Evolutionary conservation across 1,140 invertebrate genomes (phyloP), one percentile per base, ranked within the genome.

Genomic region (Drosophila seguyi): DNA sequence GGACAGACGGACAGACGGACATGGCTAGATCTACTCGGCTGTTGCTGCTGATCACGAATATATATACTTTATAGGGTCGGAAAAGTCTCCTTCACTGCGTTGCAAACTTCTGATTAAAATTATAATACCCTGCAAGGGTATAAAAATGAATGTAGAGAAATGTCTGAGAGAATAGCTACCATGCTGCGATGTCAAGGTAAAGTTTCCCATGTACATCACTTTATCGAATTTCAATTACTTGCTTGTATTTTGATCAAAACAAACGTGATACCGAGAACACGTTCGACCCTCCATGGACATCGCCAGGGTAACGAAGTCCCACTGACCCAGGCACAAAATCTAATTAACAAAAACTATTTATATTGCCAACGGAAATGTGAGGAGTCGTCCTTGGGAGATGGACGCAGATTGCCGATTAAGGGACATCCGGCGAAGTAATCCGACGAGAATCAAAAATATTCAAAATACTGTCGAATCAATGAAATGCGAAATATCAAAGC

Each of bases 401-500:
- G 44, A 38, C 20, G 18, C 60, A 36, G 29, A 45, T 29, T 56
- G 25, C 34, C 38, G 62, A 63, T 67, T 55, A 62, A 22, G 31
- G 57, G 38, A 56, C 59, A 65, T 38, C 34, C 25, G 59, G n/a
- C 25, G 27, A 63, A 67, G 60, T 41, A 72, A 75, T 57, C 52
- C 58, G 31, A 11, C 34, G 20, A 31, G 53, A 66, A 72, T 59
- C 53, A 73, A 63, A 73, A 60, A 66, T 71, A 69, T 78, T 67
- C 47, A 59, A 81, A 80, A 69, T 56, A 52, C 34, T 25, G 52
- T 36, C 52, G 81, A 67, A 81, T 81, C 77, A 90, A 75, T 88
- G 62, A 78, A 84, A 75, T 69, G 85, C 73, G 50, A 81, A 88
- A 90, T 78, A 84, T 90, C 55, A 81, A 85, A 76, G 42, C 48